phyloP scores from a whole-genome alignment of 2,888 invertebrate species.

The Encarsia formosa region DNA sequence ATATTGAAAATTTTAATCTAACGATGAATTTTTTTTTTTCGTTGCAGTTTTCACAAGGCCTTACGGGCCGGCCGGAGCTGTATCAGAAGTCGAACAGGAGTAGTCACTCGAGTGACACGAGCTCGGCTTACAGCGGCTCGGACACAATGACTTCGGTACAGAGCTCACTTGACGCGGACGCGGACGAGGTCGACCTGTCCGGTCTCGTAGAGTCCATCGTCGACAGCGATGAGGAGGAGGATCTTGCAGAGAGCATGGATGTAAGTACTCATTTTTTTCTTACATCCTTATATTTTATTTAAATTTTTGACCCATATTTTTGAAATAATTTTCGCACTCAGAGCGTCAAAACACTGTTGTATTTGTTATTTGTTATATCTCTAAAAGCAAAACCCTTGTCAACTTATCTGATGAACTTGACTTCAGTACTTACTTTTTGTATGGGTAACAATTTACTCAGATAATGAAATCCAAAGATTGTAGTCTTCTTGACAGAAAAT shows the following conservation, averaged over 20 bases:
- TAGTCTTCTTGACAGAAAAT: no score
- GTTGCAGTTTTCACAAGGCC: constrained; percentile 48
- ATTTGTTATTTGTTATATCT: no score
- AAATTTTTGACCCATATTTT: no score
- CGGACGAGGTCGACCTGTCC: constrained; percentile 83
- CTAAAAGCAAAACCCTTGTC: no score
- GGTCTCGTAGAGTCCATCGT: constrained; percentile 94
- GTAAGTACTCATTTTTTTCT: constrained; percentile 51
- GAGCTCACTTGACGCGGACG: constrained; percentile 69
- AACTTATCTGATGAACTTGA: no score
- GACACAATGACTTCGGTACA: constrained; percentile 94
- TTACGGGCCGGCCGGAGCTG: constrained; percentile 63
- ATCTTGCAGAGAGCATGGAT: constrained; percentile 85
- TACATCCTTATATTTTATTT: no score
- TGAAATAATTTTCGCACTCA: no score
- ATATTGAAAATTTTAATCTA: not conserved
- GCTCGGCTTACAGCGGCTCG: constrained; percentile 93
- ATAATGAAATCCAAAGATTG: no score
- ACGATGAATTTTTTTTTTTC: constrained; percentile 6
- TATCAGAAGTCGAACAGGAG: constrained; percentile 80
- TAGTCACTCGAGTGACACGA: constrained; percentile 89
- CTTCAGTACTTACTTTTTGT: no score
- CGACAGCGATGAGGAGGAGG: constrained; percentile 94
- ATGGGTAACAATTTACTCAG: no score
- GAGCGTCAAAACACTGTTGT: no score